Evolutionary conservation across 2,888 invertebrate genomes (phyloP), one percentile per base, ranked within the genome.

Genomic region (Campoplex capitator): DNA sequence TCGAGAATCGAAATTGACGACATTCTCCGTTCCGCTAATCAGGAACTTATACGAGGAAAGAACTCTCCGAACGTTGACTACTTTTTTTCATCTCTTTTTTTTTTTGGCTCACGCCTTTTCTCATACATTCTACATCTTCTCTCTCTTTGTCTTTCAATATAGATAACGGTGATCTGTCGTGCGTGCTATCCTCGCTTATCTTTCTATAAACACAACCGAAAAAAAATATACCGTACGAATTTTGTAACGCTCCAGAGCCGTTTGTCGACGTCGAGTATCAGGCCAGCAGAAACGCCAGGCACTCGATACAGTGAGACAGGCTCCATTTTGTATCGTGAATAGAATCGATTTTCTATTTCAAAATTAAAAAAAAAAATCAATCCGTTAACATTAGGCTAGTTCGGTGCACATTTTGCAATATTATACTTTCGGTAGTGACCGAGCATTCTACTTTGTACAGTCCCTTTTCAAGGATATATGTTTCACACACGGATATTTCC

Each of bases 1-100:
- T 81, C 70, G 62, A 86, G 88, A 83, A 86, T 84, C 86, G 84
- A 86, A 88, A 88, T 88, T 86, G 88, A 88, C 88, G 88, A 88
- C 88, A 88, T 86, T 86, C 86, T 82, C 86, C 88, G 88, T 88
- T 84, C 86, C 82, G 71, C 35, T 76, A 79, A 88, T 86, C 88
- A 88, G 88, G 88, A 86, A 82, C 70, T 78, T 71, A 88, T 82
- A 76, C 35, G 13, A 23, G 32, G 23, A 48, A 58, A 84, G 88
- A 80, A 82, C 32, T 79, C 51, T 8, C 62, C 28, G 77, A 62
- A 58, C 76, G 68, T 76, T 70, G 74, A 13, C 35, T 28, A 62
- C 7, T 81, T 77, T 80, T 83, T 42, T 86, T 23, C 28, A 23
- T 68, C 11, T 8, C 38, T 35, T 48, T 73, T 23, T 23, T 48